Evolutionary conservation across 2,113 vertebrate genomes (phyloP).

Genomic region (Chloropsis cyanopogon): DNA sequence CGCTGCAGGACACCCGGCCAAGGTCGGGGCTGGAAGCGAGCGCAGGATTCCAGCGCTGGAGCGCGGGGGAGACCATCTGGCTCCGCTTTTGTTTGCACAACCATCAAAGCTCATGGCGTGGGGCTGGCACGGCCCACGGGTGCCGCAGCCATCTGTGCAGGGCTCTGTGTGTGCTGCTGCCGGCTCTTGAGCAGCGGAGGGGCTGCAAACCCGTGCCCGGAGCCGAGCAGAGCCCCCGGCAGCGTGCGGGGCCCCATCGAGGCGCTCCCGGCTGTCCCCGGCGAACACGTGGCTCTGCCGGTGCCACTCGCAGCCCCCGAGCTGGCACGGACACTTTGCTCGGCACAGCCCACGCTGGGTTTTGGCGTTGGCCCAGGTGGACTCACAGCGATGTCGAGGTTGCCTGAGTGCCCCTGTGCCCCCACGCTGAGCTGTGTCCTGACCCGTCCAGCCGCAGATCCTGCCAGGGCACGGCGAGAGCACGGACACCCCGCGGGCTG

Average conservation of each 20-base stretch:
- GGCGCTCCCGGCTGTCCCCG: background rate
- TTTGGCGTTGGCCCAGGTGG: too few relatives aligned
- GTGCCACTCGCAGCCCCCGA: accelerated
- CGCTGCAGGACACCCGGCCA: background rate
- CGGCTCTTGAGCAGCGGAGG: background rate
- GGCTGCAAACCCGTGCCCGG: background rate
- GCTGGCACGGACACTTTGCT: accelerated
- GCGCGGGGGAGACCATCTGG: background rate
- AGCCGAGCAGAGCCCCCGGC: background rate
- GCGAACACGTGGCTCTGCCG: accelerated
- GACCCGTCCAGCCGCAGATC: background rate
- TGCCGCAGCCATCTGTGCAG: background rate
- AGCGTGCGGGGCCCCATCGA: accelerated
- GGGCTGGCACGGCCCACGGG: background rate
- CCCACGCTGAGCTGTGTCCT: background rate
- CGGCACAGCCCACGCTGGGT: accelerated
- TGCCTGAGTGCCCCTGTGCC: background rate
- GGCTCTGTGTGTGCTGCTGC: background rate
- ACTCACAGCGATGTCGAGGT: background rate
- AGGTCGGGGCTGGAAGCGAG: background rate
- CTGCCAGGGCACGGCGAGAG: accelerated
- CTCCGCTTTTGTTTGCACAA: background rate
- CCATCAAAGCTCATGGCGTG: background rate
- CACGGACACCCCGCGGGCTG: accelerated
- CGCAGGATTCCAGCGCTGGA: background rate